Evolutionary conservation across 2,797 vertebrate genomes (phyloP), one percentile per base, ranked within the genome.

Genomic region (Calcarius lapponicus): DNA sequence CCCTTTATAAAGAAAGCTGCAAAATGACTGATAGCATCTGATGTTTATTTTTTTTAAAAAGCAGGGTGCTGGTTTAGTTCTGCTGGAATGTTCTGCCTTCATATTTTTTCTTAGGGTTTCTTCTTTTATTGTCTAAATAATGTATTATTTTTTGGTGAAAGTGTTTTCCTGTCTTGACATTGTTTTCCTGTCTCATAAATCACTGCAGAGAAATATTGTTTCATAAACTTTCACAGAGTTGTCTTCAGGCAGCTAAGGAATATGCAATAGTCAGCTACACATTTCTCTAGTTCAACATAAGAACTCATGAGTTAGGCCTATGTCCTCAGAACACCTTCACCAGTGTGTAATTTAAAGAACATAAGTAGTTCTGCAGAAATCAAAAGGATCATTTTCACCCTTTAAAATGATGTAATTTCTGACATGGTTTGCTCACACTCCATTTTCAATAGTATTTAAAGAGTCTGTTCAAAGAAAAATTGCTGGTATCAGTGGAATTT

Each of bases 171-270:
- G 51, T 48, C 31, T 84, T 80, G 64, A 61, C 3, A 6, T 45
- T 92, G 66, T 88, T 93, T 84, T 90, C 42, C 67, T 86, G 31
- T 71, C 75, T 50, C 47, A 58, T 58, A 90, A 92, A 90, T 88
- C 58, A 64, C 56, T 80, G 38, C 17, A 76, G 74, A 81, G 80
- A 91, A 85, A 15, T 38, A 76, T 29, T 45, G 21, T 80, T 91
- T 95, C 80, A 58, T 92, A 72, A 86, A 64, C 40, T 86, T 76
- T 51, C 22, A 24, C 17, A 56, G 25, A 73, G 17, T 25, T 93
- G 40, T 91, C 53, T 94, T 88, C 72, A 90, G 73, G 64, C 73
- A 88, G 61, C 70, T 74, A 43, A 79, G 53, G 34, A 83, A 34
- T 94, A 48, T 20, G 3, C 54, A 75, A 3, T 13, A 60, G 51